Evolutionary conservation across 2,113 vertebrate genomes (phyloP).

Genomic region (Oceanites oceanicus): DNA sequence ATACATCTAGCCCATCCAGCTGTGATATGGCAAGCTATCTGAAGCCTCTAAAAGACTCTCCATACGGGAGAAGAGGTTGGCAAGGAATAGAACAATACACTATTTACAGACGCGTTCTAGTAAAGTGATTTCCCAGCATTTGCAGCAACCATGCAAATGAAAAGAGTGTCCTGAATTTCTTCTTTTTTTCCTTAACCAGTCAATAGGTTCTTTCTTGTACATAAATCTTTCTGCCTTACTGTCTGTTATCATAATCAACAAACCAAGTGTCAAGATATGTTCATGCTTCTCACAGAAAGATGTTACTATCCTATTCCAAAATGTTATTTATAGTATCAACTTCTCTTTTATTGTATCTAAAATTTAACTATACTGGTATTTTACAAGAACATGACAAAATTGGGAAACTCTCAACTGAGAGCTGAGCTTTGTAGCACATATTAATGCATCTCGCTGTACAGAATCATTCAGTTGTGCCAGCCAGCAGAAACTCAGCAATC

Average conservation of each 20-base stretch:
- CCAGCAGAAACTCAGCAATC: conserved; percentile 6
- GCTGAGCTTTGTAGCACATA: background rate
- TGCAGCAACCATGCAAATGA: background rate
- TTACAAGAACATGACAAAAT: background rate
- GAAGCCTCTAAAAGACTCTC: background rate
- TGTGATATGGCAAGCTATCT: background rate
- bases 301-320: background rate
- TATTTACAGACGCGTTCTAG: fast-evolving
- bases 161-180: background rate
- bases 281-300: background rate
- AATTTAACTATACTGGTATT: background rate
- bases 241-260: background rate
- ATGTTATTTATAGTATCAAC: background rate
- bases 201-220: background rate
- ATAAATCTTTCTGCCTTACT: background rate
- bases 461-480: background rate
- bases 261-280: background rate
- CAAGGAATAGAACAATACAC: background rate
- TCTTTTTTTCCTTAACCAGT: background rate
- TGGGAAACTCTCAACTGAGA: background rate
- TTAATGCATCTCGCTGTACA: background rate
- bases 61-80: background rate
- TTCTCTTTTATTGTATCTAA: background rate
- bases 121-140: background rate
- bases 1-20: background rate